Conservation (phyloP, 2,113 vertebrate species). For the Aldabrachelys gigantea region DNA sequence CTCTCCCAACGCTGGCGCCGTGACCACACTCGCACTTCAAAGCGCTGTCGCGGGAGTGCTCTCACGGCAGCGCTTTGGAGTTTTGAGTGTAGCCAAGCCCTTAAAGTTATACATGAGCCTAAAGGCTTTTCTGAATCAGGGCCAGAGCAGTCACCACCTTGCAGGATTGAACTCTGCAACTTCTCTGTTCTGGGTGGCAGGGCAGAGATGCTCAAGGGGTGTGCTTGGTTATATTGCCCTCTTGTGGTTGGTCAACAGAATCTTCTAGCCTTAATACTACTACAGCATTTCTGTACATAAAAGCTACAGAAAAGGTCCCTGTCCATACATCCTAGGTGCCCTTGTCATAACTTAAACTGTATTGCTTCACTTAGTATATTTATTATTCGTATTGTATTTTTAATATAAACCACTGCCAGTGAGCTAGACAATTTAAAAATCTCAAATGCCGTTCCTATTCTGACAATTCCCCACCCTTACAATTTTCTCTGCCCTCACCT, state of each 20-base stretch:
- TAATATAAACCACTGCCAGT: neutral
- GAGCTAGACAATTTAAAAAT: neutral
- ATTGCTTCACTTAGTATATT: neutral
- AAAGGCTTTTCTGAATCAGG: neutral
- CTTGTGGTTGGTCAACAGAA: conserved; percentile 61
- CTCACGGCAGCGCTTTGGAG: too few relatives aligned
- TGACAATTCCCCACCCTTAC: neutral
- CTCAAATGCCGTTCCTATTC: neutral
- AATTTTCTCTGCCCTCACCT: neutral
- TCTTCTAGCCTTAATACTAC: neutral
- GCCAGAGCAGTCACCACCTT: neutral
- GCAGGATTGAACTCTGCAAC: neutral
- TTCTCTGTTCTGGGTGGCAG: neutral
- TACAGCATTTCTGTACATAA: accelerated
- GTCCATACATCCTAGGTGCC: neutral
- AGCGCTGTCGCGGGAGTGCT: too few relatives aligned
- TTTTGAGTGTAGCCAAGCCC: too few relatives aligned
- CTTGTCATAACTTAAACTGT: neutral
- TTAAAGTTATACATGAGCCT: neutral
- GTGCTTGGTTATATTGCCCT: conserved; percentile 65
- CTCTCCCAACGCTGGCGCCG: too few relatives aligned
- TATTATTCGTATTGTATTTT: neutral
- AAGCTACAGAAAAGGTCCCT: neutral
- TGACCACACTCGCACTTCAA: too few relatives aligned
- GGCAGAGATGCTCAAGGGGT: neutral